Evolutionary conservation across 2,113 vertebrate genomes (phyloP).

Genomic region (Gila orcuttii): DNA sequence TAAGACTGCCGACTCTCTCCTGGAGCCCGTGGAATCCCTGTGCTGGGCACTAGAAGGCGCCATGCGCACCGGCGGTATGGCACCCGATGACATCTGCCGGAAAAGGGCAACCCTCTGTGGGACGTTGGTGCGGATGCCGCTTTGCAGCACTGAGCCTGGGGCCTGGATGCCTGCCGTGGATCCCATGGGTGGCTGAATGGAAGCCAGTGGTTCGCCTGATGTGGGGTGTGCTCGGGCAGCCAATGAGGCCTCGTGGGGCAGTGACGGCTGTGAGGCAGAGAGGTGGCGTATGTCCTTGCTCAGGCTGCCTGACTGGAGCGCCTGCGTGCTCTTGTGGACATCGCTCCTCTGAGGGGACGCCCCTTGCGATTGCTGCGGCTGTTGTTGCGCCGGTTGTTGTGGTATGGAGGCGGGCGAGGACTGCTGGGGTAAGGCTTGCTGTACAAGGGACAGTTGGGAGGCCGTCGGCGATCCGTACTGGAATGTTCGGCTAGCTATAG

Average conservation of each 20-base stretch:
- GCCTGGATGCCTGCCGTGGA: slow-evolving; percentile 64
- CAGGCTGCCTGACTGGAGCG: slow-evolving; percentile 89
- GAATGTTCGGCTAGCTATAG: slow-evolving; percentile 89
- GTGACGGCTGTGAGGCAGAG: slow-evolving; percentile 97
- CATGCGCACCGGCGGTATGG: slow-evolving; percentile 85
- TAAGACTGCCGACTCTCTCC: slow-evolving; percentile 86
- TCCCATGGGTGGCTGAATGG: slow-evolving; percentile 79
- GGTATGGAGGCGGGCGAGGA: slow-evolving; percentile 65
- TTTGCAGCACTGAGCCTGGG: slow-evolving; percentile 77
- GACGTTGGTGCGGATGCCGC: slow-evolving; percentile 79
- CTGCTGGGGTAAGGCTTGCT: slow-evolving; percentile 72
- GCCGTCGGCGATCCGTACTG: slow-evolving; percentile 89
- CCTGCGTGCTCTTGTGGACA: slow-evolving; percentile 89
- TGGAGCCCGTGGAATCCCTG: slow-evolving; percentile 83
- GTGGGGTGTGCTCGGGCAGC: slow-evolving; percentile 85
- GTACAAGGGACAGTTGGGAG: slow-evolving; percentile 92
- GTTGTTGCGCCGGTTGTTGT: slow-evolving; percentile 63
- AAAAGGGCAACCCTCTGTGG: slow-evolving; percentile 90
- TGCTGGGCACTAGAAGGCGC: slow-evolving; percentile 75
- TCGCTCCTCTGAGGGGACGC: slow-evolving; percentile 84
- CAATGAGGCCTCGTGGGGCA: slow-evolving; percentile 91
- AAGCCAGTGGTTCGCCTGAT: slow-evolving; percentile 89
- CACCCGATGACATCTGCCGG: slow-evolving; percentile 96
- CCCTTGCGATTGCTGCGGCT: slow-evolving; percentile 73
- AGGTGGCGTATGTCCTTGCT: slow-evolving; percentile 90